Evolutionary conservation across 2,797 vertebrate species (phyloP).

Genomic region (Pygocentrus nattereri): DNA sequence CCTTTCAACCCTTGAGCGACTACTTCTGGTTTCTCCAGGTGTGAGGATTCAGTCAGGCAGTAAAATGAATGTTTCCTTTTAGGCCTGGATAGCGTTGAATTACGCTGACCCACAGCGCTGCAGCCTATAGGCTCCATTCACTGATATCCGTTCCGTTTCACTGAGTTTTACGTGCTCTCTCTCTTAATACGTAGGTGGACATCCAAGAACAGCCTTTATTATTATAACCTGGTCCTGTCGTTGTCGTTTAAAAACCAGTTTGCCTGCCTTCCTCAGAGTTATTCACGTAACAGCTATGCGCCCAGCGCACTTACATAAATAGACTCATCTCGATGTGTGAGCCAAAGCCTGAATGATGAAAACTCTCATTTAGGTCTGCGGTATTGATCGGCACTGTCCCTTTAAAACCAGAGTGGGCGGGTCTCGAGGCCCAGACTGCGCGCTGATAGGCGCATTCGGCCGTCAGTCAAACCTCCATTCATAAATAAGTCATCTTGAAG

Average conservation of each 20-base stretch:
- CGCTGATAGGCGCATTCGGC: conserved; percentile 67
- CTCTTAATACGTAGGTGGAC: not conserved
- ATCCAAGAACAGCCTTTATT: too few species aligned
- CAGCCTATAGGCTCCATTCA: too few species aligned
- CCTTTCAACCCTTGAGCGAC: not conserved
- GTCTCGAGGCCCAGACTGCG: conserved; percentile 17
- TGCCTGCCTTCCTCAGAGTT: too few species aligned
- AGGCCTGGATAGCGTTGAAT: not conserved
- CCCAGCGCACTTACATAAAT: not conserved
- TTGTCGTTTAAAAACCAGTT: too few species aligned
- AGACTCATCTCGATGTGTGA: not conserved
- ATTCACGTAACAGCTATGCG: too few species aligned
- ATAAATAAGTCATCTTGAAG: conserved; percentile 81
- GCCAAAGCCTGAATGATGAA: not conserved
- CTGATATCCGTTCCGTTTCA: too few species aligned
- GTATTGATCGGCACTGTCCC: not conserved
- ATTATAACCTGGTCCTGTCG: too few species aligned
- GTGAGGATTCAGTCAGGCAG: not conserved
- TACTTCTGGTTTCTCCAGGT: not conserved
- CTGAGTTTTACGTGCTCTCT: too few species aligned
- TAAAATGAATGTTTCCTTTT: not conserved
- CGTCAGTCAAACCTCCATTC: conserved; percentile 82
- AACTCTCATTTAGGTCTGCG: not conserved
- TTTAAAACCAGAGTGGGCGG: not conserved
- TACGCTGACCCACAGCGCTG: not conserved